These are phyloP conservation scores for Lethenteron camtschaticum DNA, from an alignment of 2,113 vertebrate genomes.

Conservation along the genomic window DNA sequence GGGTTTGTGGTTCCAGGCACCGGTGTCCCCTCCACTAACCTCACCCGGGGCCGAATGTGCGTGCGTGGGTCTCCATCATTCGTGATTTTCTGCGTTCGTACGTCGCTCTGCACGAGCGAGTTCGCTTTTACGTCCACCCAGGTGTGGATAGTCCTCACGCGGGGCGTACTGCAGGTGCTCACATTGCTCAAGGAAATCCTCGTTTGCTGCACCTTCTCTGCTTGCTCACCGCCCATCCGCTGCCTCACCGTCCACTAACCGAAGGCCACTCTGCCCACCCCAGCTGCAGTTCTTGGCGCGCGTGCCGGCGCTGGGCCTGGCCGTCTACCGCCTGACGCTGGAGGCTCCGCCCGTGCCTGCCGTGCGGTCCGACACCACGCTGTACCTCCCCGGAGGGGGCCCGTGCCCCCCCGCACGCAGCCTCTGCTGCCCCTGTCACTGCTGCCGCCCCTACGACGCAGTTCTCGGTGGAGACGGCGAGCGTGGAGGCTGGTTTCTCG, in stretches of 20 bases:
- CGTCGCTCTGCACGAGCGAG: too few relatives aligned
- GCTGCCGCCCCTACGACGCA: constrained; percentile 27
- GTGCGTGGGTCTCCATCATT: too few relatives aligned
- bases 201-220: not conserved
- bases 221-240: not conserved
- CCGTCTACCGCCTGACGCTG: constrained; percentile 49
- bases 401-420: constrained; percentile 16
- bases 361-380: constrained; percentile 31
- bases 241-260: constrained; percentile 32
- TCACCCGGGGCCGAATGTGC: too few relatives aligned
- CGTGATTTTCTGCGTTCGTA: too few relatives aligned
- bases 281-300: constrained; percentile 29
- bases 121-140: too few relatives aligned
- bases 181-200: too few relatives aligned
- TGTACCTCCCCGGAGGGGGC: constrained; percentile 34
- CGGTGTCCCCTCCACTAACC: too few relatives aligned
- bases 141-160: too few relatives aligned
- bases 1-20: too few relatives aligned
- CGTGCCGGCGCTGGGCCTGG: constrained; percentile 48
- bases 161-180: too few relatives aligned
- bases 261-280: too few relatives aligned
- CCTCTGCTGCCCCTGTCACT: constrained; percentile 36
- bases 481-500: constrained; percentile 58
- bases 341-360: constrained; percentile 27
- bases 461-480: constrained; percentile 57